Evolutionary conservation across 2,888 invertebrate genomes (phyloP), one percentile per base, ranked within the genome.

Genomic region (Argyra leucocephala): DNA sequence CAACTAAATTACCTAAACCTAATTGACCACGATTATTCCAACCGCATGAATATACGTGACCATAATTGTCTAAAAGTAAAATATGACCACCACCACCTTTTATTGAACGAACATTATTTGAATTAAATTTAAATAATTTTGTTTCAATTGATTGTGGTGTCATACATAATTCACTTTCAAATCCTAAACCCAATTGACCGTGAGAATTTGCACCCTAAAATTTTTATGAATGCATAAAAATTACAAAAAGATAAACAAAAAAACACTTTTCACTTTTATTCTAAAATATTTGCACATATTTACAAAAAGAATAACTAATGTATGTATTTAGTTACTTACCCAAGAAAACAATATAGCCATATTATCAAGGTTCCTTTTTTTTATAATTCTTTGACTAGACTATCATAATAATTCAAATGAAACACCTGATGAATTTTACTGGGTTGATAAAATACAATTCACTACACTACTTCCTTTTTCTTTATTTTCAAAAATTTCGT

Each of bases 171-270:
- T 91, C 91, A 70, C 83, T 86, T 70, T 82, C 82, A 67, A 80
- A 75, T 67, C 87, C 88, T 73, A 88, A 82, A 69, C 89, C 89
- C 68, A 92, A 81, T 78, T 92, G 91, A 63, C 91, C 90, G 75
- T 90, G 89, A 69, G 90, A 90, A 80, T 92, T 92, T 66, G 91
- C 90, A 73, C 91, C 91, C 91, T 91, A 76, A 69, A 80, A 67
- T 63, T 57, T 57, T n/a, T 57, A 18, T 2, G 48, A 15, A n/a
- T 48, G n/a, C 48, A 48, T 15, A 15, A 31, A 31, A 31, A 31
- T 10, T 31, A 48, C 18, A 48, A 18, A n/a, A n/a, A n/a, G 12
- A 37, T 18, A 48, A 48, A 48, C 37, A 37, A 37, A 48, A 3
- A 48, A 48, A 48, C 5, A 15, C 7, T 48, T 48, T 48, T 5